These are phyloP conservation scores for Lota lota DNA, from an alignment of 2,113 vertebrate species.

Conservation along the genomic window DNA sequence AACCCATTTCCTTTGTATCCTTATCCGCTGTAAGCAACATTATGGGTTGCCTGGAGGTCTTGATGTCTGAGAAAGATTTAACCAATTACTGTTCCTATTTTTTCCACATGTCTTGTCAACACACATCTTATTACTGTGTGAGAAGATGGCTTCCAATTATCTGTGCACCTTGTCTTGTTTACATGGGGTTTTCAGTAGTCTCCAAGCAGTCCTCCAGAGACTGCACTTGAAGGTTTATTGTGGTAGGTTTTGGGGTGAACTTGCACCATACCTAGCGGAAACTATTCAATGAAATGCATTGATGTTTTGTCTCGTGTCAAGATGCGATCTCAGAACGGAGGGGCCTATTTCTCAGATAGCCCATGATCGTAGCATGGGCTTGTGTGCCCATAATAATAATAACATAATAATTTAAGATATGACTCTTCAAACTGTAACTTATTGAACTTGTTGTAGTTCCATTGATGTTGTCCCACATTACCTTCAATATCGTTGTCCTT, in stretches of 20 bases:
- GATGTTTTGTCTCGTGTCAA: background rate
- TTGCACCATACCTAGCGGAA: no score
- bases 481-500: no score
- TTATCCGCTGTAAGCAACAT: background rate
- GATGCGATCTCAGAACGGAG: background rate
- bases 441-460: no score
- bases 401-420: no score
- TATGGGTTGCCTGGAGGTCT: background rate
- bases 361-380: no score
- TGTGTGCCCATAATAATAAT: no score
- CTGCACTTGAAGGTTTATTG: conserved; percentile 9
- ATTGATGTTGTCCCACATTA: no score
- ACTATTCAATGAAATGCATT: no score
- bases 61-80: conserved; percentile 23
- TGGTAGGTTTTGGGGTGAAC: background rate
- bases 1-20: background rate
- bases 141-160: conserved; percentile 47
- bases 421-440: no score
- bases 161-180: conserved; percentile 20
- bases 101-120: conserved; percentile 44
- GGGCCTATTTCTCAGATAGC: no score
- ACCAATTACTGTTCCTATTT: conserved; percentile 17
- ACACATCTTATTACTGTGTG: conserved; percentile 45
- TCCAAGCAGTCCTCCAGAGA: conserved; percentile 16
- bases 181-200: conserved; percentile 16